phyloP scores from a whole-genome alignment of 2,797 vertebrate species.

The Odontamblyopus rebecca region DNA sequence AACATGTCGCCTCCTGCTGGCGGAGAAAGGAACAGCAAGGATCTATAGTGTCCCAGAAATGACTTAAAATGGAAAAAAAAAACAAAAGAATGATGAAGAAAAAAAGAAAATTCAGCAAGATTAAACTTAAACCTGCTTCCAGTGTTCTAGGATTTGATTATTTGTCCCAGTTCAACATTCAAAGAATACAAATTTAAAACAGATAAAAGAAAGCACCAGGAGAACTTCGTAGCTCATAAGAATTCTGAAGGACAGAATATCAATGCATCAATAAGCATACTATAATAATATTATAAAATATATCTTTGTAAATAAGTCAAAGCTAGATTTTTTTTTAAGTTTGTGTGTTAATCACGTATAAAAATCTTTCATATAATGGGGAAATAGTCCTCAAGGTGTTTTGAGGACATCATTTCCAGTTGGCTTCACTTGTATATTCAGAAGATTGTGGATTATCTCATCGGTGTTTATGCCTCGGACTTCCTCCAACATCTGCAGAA shows the following conservation, averaged over 20 bases:
- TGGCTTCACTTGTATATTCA: slow-evolving; percentile 14
- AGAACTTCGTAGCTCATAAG: too few species aligned
- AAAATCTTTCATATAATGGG: background rate
- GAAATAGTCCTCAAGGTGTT: background rate
- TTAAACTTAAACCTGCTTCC: background rate
- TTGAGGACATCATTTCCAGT: slow-evolving; percentile 9
- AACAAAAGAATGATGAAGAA: too few species aligned
- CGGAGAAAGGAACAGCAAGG: slow-evolving; percentile 37
- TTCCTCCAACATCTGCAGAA: slow-evolving; percentile 22
- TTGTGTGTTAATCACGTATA: background rate
- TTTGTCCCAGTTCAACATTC: too few species aligned
- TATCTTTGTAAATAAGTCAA: too few species aligned
- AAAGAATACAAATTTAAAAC: too few species aligned
- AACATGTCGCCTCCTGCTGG: slow-evolving; percentile 64
- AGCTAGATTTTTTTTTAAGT: background rate
- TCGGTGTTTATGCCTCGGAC: slow-evolving; percentile 27
- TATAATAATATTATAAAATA: too few species aligned
- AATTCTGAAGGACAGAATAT: too few species aligned
- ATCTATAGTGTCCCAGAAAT: background rate
- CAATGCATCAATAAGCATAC: too few species aligned
- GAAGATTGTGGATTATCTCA: slow-evolving; percentile 29
- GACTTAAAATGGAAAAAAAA: background rate
- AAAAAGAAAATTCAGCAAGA: background rate
- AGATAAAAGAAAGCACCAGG: too few species aligned
- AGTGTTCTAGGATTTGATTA: too few species aligned